Conservation (phyloP, 1,140 invertebrate species). For the Brachionus asplanchnoidis region DNA sequence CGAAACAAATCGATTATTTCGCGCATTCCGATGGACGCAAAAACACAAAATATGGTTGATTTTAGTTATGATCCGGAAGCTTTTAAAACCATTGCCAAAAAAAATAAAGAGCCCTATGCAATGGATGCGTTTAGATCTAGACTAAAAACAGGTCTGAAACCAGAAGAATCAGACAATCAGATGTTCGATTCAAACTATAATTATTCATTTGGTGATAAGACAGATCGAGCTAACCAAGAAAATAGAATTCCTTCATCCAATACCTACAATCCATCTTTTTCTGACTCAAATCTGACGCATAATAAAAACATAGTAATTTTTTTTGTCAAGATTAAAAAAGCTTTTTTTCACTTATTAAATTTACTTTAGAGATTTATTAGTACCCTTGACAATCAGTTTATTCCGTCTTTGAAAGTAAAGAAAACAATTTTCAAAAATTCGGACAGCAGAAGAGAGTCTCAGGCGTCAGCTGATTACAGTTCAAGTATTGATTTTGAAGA, state of each 20-base stretch:
- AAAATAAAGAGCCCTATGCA: conserved; percentile 22
- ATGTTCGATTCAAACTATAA: neutral
- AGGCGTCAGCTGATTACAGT: neutral
- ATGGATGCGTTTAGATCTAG: neutral
- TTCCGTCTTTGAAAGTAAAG: conserved; percentile 26
- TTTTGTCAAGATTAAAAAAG: neutral
- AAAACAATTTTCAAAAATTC: neutral
- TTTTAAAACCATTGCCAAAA: neutral
- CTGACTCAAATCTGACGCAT: conserved; percentile 23
- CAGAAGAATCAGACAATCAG: neutral
- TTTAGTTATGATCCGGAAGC: conserved; percentile 21
- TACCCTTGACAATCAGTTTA: conserved; percentile 11
- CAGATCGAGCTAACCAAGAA: neutral
- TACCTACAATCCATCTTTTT: neutral
- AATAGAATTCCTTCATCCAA: neutral
- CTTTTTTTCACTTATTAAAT: neutral
- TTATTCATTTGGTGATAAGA: conserved; percentile 14
- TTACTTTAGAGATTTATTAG: conserved; percentile 37
- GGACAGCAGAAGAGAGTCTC: neutral
- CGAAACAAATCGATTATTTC: neutral
- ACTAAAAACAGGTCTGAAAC: neutral
- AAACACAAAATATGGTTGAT: conserved; percentile 33
- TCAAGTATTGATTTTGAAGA: neutral
- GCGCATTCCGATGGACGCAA: conserved; percentile 19
- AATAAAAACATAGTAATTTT: conserved; percentile 26